Base-by-base conservation (phyloP, 2,888 invertebrate species). In the Lomographa bimaculata region DNA sequence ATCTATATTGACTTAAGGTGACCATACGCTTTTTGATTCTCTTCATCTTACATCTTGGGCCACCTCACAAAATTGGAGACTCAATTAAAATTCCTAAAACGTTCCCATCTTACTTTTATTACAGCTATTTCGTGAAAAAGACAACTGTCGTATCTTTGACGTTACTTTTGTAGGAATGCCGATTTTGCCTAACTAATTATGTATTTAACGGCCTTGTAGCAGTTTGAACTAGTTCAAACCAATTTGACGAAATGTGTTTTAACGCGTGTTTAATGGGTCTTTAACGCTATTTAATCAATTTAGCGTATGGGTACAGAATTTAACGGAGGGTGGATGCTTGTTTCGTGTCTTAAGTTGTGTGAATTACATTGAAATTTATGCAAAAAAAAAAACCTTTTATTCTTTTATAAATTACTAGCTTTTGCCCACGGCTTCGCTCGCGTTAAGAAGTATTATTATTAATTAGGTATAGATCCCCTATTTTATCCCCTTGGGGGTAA, bases 61-160 rank as follows among this genome's bases (percentile, higher is more conserved):
- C 59, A 34, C 21, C 18, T 46, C 18, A 45, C 33, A 54, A 60
- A 61, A 64, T 69, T 56, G 60, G 59, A 59, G 71, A 75, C 77
- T 79, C 79, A 80, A 83, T 83, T 83, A 83, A 81, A 77, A 83
- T 82, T 79, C 82, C 67, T 55, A 55, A 62, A 60, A 50, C 67
- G 68, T 60, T 56, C 55, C 60, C 52, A 64, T 65, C 62, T 65
- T 59, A 60, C 61, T 73, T 77, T 78, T 75, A 74, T 71, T 65
- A 55, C 60, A 42, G 71, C 64, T 67, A 75, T 76, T 74, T 71
- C 61, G 63, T 70, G 64, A 70, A 75, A 50, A 55, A 68, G 65
- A 71, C 67, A 67, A 64, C 61, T 64, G 28, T 11, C 39, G 35
- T 40, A 33, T 49, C 32, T 45, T 25, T 38, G 38, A 46, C 30